Percentiles rank a stretch among this genome's conserved stretches.
phyloP scores from a whole-genome alignment of 2,113 vertebrate species.

The Dolichallabes microphthalmus region DNA sequence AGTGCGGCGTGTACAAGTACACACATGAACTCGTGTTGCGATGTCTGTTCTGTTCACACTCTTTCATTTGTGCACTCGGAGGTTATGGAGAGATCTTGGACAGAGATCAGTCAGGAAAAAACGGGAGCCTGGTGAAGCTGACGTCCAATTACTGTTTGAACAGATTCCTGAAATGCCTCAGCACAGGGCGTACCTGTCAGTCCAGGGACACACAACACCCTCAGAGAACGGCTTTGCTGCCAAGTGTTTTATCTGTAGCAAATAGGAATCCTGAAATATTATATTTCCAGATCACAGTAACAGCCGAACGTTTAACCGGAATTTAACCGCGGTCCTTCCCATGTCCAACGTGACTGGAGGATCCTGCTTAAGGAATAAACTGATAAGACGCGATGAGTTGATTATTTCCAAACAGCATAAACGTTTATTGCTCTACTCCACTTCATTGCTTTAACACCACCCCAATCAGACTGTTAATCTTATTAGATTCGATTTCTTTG shows the following conservation, averaged over 20 bases:
- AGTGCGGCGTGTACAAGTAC: background rate
- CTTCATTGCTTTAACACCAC: too few relatives aligned
- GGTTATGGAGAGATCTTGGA: background rate
- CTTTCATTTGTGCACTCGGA: background rate
- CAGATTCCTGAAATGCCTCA: constrained; percentile 28
- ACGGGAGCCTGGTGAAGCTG: background rate
- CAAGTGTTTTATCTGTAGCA: background rate
- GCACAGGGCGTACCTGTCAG: constrained; percentile 21
- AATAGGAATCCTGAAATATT: background rate
- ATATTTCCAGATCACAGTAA: background rate
- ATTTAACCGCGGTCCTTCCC: background rate
- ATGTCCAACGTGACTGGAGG: background rate
- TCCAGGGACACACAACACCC: background rate
- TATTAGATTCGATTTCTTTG: too few relatives aligned
- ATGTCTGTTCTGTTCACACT: background rate
- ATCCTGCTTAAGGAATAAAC: background rate
- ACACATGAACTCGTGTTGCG: background rate
- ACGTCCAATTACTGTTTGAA: constrained; percentile 18
- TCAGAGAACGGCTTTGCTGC: background rate
- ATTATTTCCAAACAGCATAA: background rate
- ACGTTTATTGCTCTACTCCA: background rate
- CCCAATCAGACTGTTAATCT: too few relatives aligned
- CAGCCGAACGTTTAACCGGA: background rate
- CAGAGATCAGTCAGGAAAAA: constrained; percentile 21
- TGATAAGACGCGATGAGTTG: background rate